These are phyloP conservation scores for Mythimna ferrago DNA, from an alignment of 2,888 invertebrate genomes.

Conservation along the genomic window DNA sequence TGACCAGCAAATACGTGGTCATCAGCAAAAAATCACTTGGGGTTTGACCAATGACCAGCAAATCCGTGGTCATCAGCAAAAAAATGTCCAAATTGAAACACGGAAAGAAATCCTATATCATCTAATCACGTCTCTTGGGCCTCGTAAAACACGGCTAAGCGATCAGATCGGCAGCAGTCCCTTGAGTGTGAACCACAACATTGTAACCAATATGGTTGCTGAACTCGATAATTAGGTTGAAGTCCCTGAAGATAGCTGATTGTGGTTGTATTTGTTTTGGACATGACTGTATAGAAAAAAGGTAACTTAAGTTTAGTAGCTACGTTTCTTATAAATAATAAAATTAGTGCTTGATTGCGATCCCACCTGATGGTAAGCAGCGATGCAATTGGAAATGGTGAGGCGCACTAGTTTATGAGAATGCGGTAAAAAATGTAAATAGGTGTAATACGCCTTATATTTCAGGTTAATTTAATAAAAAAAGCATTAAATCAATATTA, in stretches of 20 bases:
- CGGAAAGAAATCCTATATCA: constrained; percentile 20
- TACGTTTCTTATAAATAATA: no score
- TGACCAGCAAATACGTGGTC: constrained; percentile 14
- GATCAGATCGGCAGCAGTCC: constrained; percentile 33
- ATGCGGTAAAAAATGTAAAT: no score
- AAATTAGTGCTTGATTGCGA: no score
- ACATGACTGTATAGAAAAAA: neutral
- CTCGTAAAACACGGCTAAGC: constrained; percentile 42
- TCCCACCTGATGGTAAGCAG: no score
- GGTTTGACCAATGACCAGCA: constrained; percentile 17
- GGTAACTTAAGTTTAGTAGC: neutral
- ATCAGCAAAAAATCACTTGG: neutral
- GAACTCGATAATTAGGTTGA: constrained; percentile 24
- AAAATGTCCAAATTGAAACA: constrained; percentile 19
- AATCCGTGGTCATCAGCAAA: neutral
- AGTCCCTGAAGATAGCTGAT: neutral
- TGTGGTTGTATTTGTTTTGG: neutral
- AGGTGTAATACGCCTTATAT: no score
- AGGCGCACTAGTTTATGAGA: no score
- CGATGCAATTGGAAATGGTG: no score
- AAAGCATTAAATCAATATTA: no score
- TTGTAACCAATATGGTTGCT: constrained; percentile 7
- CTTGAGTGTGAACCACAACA: constrained; percentile 25
- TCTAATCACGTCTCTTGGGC: constrained; percentile 48
- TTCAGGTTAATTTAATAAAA: neutral